Evolutionary conservation across 1,140 invertebrate genomes (phyloP), one percentile per base, ranked within the genome.

Genomic region (Zaprionus africanus): DNA sequence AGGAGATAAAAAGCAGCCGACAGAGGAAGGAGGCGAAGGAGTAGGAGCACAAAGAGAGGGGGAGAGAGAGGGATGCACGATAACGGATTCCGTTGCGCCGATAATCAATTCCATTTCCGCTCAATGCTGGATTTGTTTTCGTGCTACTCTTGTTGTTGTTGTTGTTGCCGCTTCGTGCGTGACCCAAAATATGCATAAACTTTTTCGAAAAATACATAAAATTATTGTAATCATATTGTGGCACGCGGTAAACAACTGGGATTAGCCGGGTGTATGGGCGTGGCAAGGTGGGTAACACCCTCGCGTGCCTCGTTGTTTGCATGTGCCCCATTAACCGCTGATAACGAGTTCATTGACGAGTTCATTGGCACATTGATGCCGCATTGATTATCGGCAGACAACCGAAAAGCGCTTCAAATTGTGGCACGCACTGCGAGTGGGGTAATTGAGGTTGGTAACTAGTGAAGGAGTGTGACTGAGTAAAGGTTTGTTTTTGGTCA

Each of bases 21-120:
- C 56, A 65, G 38, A 26, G 31, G 24, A 17, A 12, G 41, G 28
- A 12, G 41, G 22, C 22, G 15, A 17, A 43, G 41, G 17, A 22
- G 46, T 26, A 38, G 24, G 43, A 5, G 24, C 15, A 2, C 9
- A 68, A 22, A 34, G 46, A 22, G 34, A 7, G 41, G n/a, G n/a
- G 15, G 1, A 9, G 31, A n/a, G 17, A 6, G 17, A 11, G 41
- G 38, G 43, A 12, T 22, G 64, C 63, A 76, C 70, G 49, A 71
- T 70, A 57, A 62, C 73, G 75, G 75, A 75, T 79, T 79, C 75
- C 34, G 65, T 60, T 60, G 71, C 69, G 75, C 72, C 79, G 76
- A 90, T 90, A 90, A 88, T 88, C 85, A 90, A 88, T 85, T 88
- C 86, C 60, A 79, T 85, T 90, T 88, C 84, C 84, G 84, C 75